Evolutionary conservation across 2,113 vertebrate genomes (phyloP), one percentile per base, ranked within the genome.

Genomic region (Gobiocypris rarus): DNA sequence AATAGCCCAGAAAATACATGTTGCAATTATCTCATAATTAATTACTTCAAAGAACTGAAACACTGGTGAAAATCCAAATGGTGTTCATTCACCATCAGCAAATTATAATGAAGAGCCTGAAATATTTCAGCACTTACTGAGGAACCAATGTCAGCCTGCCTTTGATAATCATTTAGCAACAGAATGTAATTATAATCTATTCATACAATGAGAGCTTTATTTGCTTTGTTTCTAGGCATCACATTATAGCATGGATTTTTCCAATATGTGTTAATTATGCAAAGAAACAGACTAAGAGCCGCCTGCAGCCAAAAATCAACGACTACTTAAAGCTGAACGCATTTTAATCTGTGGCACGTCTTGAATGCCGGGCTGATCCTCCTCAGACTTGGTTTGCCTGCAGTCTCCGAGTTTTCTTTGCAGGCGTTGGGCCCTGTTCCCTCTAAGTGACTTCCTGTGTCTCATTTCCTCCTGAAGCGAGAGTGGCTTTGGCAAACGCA

Each of bases 251-350:
- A n/a, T 86, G 61, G 10, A 48, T 61, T 90, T 89, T 87, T 86
- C 78, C 50, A 85, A 82, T 91, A 71, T 89, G 43, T 85, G 41
- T 86, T 91, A 93, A 92, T 91, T 92, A 89, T 61, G 90, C 38
- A 75, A 11, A 83, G 79, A 87, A 88, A 34, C 87, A 83, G 92
- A 88, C 87, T 86, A 81, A 89, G 86, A 89, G 75, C 82, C 76
- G 61, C 74, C 89, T 73, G 45, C 85, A 86, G 65, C 87, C 84
- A 82, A 58, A 91, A 90, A 85, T 86, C 65, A 84, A 87, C 56
- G 84, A 77, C 78, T 86, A 19, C 90, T 92, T 91, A 70, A 89
- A 88, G 70, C 58, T 88, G 88, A 74, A 91, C 89, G 78, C 45
- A 87, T 89, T 91, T 93, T 71, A 87, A 80, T 91, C 87, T 89